Evolutionary conservation across 1,140 invertebrate species (phyloP), one percentile per base, ranked within the genome.

Genomic region (Caenorhabditis briggsae): DNA sequence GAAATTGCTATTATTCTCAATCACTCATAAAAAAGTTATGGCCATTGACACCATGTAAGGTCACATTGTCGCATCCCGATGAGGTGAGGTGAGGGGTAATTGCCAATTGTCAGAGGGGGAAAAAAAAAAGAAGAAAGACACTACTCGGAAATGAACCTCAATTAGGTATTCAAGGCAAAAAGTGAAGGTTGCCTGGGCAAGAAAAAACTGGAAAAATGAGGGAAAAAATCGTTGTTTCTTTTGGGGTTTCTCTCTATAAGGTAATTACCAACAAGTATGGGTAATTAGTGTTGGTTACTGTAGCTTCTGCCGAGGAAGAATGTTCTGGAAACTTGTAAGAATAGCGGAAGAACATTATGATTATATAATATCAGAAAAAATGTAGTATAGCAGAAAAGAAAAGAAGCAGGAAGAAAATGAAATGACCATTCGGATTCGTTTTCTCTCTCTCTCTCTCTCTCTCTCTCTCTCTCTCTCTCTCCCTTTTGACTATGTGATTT

Each of bases 91-190:
- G 56, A 53, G 2, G 41, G 61, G 61, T 65, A 65, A 74, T 74
- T 74, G 65, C 5, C 65, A 48, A 18, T 14, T 58, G 16, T 58
- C 56, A 43, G 46, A 41, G 46, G 43, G 16, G 50, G n/a, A n/a
- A n/a, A 53, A 16, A 16, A 53, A 53, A 33, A 33, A 33, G 16
- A 16, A 16, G 16, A 53, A 16, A 53, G 5, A 53, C 50, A 53
- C 50, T 53, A 53, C 50, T 53, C 50, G 50, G 50, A 53, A 74
- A 74, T 74, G 65, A 74, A 74, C 65, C 65, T 74, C 65, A 74
- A 74, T 74, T 74, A 74, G 65, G 65, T n/a, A 18, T 14, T 12
- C 12, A 14, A 18, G n/a, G 16, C 14, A 20, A 58, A 58, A 58
- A 58, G n/a, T n/a, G 8, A 9, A 46, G 65, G 41, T 46, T 46